Percentiles rank a stretch among this genome's conserved stretches.
Evolutionary conservation across 2,113 vertebrate species (phyloP).

Genomic region (Pycnonotus jocosus): DNA sequence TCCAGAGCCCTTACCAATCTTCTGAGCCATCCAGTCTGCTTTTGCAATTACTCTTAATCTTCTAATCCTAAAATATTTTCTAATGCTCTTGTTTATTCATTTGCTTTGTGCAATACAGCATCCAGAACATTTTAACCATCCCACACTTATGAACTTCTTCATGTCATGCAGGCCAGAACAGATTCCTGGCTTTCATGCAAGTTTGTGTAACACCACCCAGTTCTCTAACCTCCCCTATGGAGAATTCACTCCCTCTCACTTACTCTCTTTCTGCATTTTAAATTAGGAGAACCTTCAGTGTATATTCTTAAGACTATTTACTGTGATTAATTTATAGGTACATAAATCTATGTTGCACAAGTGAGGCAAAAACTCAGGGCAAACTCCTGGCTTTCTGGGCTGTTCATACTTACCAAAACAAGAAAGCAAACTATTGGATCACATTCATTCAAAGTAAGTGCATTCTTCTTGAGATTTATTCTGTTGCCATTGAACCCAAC

Average conservation of each 20-base stretch:
- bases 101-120: slow-evolving; percentile 66
- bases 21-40: slow-evolving; percentile 56
- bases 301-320: not conserved
- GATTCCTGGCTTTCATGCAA: slow-evolving; percentile 56
- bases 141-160: slow-evolving; percentile 59
- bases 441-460: not conserved
- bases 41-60: slow-evolving; percentile 66
- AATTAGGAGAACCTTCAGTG: not conserved
- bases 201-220: slow-evolving; percentile 53
- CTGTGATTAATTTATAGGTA: not conserved
- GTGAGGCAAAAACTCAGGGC: not conserved
- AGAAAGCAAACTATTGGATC: not conserved
- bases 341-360: not conserved
- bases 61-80: slow-evolving; percentile 67
- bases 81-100: slow-evolving; percentile 64
- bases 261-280: not conserved
- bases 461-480: not conserved
- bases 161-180: slow-evolving; percentile 62
- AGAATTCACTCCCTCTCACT: slow-evolving; percentile 1
- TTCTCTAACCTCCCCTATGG: not conserved
- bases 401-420: not conserved
- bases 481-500: not conserved
- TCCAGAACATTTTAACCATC: slow-evolving; percentile 63
- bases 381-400: not conserved
- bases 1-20: slow-evolving; percentile 51